Evolutionary conservation across 2,888 invertebrate genomes (phyloP).

Genomic region (Anoplius nigerrimus): DNA sequence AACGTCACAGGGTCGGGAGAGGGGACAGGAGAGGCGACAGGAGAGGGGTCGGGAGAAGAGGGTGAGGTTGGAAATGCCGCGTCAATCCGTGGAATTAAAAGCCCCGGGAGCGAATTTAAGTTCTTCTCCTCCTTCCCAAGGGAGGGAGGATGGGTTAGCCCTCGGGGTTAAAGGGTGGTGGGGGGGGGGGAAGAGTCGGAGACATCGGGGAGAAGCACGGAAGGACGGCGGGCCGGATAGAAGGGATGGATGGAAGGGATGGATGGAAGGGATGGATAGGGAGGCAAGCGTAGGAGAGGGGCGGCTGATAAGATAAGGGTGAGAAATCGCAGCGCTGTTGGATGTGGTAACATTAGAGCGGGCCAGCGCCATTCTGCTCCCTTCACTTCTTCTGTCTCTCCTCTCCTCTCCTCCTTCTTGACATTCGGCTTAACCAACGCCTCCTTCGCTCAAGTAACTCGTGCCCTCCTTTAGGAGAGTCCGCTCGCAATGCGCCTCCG

Average conservation of each 20-base stretch:
- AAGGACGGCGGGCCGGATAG: constrained; percentile 31
- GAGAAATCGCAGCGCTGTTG: constrained; percentile 70
- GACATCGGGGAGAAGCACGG: constrained; percentile 25
- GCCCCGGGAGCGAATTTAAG: constrained; percentile 62
- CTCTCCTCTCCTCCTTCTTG: neutral
- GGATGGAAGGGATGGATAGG: constrained; percentile 21
- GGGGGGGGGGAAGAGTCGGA: constrained; percentile 22
- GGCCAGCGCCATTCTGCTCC: constrained; percentile 31
- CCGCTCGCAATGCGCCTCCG: too few species aligned
- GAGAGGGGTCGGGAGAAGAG: neutral
- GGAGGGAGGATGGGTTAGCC: neutral
- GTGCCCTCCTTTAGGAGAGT: constrained; percentile 14
- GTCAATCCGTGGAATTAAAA: constrained; percentile 65
- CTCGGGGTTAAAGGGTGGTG: neutral
- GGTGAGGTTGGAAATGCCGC: constrained; percentile 52
- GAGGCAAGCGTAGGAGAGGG: too few species aligned
- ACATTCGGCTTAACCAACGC: constrained; percentile 35
- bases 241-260: constrained; percentile 17
- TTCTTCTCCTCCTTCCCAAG: constrained; percentile 39
- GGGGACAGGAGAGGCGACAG: neutral
- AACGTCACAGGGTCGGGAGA: constrained; percentile 6
- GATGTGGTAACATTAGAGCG: constrained; percentile 68
- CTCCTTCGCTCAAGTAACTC: constrained; percentile 38
- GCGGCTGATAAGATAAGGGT: constrained; percentile 70
- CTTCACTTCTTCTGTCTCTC: constrained; percentile 4